Evolutionary conservation across 2,888 invertebrate species (phyloP).

Genomic region (Drosophila demipolita): DNA sequence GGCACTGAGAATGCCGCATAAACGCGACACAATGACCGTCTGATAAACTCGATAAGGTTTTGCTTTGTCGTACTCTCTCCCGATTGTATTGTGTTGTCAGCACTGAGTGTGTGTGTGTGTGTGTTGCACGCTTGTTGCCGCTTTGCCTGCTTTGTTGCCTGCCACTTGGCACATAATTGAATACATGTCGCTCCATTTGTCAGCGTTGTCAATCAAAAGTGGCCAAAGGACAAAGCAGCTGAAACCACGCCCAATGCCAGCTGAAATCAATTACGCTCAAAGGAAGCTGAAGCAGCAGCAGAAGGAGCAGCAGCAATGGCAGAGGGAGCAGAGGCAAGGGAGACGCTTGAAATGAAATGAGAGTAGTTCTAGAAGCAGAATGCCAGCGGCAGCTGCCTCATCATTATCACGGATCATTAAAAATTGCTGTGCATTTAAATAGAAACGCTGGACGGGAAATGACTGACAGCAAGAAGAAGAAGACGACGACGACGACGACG

Average conservation of each 20-base stretch:
- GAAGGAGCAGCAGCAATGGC: neutral
- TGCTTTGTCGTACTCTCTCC: conserved; percentile 14
- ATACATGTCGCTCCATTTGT: conserved; percentile 73
- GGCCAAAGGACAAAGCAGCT: conserved; percentile 30
- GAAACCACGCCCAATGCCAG: conserved; percentile 32
- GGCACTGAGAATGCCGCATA: conserved; percentile 59
- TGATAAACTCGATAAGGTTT: conserved; percentile 68
- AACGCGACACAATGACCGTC: conserved; percentile 59
- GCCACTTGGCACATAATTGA: conserved; percentile 58
- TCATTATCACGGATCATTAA: conserved; percentile 83
- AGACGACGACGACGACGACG: neutral
- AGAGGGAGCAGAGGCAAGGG: neutral
- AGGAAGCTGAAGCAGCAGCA: conserved; percentile 7
- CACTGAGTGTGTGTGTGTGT: neutral
- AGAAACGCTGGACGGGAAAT: conserved; percentile 52
- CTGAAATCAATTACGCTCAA: conserved; percentile 70
- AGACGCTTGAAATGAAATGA: neutral
- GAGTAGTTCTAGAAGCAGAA: conserved; percentile 19
- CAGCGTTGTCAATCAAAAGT: conserved; percentile 73
- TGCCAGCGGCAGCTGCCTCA: conserved; percentile 63
- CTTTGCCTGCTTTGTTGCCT: conserved; percentile 51
- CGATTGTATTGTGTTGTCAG: neutral
- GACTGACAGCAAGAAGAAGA: conserved; percentile 28
- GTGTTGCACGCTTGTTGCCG: conserved; percentile 24
- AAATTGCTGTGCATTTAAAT: conserved; percentile 66